Percentiles rank a stretch among this genome's conserved stretches.
These are phyloP conservation scores for Oryzias sinensis DNA, from an alignment of 2,797 vertebrate genomes.

Conservation along the genomic window DNA sequence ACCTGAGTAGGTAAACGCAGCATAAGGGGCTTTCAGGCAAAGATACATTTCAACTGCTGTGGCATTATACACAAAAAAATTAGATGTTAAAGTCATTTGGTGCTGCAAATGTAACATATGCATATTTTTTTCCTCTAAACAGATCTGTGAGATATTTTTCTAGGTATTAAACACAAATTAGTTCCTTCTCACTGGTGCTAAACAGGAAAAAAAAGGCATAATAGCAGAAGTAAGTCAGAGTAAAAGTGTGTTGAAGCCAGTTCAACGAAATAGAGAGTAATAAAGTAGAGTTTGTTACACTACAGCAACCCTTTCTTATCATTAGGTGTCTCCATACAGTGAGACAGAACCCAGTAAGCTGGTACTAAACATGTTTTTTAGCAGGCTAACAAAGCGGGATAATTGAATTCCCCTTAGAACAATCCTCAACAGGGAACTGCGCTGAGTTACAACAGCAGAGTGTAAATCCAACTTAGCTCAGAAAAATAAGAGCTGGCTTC, in stretches of 20 bases:
- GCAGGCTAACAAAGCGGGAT: too few species aligned
- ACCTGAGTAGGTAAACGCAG: constrained; percentile 53
- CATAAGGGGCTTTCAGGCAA: constrained; percentile 49
- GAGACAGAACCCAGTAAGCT: constrained; percentile 18
- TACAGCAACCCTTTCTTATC: constrained; percentile 9
- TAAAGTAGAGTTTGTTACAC: constrained; percentile 25
- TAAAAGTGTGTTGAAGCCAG: constrained; percentile 5
- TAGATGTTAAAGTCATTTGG: constrained; percentile 35
- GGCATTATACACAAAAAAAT: constrained; percentile 39
- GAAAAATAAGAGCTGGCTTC: too few species aligned
- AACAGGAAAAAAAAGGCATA: constrained; percentile 10
- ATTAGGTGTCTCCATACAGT: constrained; percentile 2
- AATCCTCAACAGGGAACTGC: neutral
- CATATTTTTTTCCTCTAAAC: constrained; percentile 33
- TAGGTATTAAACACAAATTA: constrained; percentile 52
- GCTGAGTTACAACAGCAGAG: too few species aligned
- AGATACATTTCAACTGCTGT: constrained; percentile 49
- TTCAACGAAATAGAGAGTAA: constrained; percentile 21
- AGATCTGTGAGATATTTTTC: constrained; percentile 34
- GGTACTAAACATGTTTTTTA: constrained; percentile 36
- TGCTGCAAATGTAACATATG: constrained; percentile 30
- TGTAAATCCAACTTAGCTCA: too few species aligned
- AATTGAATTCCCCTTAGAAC: constrained; percentile 1
- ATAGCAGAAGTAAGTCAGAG: constrained; percentile 10
- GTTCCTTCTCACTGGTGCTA: constrained; percentile 18